Conservation (phyloP, 2,113 vertebrate genomes). For the Callorhinus ursinus region DNA sequence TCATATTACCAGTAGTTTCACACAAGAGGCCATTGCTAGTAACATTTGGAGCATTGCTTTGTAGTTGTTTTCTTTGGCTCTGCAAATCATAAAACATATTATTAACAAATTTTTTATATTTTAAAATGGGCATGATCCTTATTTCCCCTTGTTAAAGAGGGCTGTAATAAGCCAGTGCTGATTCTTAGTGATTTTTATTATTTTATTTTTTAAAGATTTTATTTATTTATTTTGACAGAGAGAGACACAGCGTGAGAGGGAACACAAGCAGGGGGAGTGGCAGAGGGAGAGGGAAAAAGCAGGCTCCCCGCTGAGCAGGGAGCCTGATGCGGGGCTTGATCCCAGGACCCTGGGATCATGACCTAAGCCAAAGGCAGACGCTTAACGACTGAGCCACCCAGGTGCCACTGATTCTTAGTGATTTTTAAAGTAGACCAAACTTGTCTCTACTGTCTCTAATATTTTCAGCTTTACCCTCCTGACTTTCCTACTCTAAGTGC, state of each 20-base stretch:
- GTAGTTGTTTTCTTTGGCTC: constrained; percentile 38
- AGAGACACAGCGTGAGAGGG: no score
- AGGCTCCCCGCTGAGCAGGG: no score
- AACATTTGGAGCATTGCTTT: background rate
- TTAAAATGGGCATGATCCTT: background rate
- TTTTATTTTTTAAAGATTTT: no score
- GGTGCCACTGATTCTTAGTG: background rate
- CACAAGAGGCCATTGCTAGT: background rate
- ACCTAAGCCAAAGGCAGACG: no score
- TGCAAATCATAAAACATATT: background rate
- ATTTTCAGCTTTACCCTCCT: background rate
- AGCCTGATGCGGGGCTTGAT: no score
- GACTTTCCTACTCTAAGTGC: background rate
- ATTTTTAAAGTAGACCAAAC: background rate
- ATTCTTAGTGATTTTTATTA: background rate
- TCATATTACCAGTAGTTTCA: background rate
- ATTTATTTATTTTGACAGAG: no score
- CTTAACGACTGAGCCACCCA: no score
- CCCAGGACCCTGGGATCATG: no score
- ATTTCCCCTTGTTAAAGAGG: background rate
- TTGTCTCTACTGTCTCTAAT: background rate
- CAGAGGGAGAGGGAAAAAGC: no score
- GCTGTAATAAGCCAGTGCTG: background rate
- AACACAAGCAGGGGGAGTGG: no score
- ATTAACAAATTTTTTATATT: background rate